These are phyloP conservation scores for Crepidodera aurea DNA, from an alignment of 2,888 invertebrate species.

Conservation along the genomic window DNA sequence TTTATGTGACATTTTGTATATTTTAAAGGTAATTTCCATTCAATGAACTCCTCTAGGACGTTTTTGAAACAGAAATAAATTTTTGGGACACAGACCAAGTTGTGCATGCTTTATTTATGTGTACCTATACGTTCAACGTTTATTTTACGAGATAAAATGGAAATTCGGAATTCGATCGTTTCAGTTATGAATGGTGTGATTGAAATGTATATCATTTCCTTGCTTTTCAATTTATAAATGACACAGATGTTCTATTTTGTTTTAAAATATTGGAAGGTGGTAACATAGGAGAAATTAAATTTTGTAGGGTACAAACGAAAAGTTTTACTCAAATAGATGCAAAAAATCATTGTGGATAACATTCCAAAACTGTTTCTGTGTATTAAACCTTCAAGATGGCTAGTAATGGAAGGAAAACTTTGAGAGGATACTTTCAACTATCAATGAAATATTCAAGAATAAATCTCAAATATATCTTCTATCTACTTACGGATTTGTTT, in stretches of 20 bases:
- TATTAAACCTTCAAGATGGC: too few species aligned
- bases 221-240: not conserved
- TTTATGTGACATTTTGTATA: not conserved
- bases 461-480: too few species aligned
- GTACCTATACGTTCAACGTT: not conserved
- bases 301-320: too few species aligned
- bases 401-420: too few species aligned
- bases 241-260: not conserved
- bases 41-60: conserved; percentile 18
- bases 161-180: conserved; percentile 5
- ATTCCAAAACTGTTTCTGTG: too few species aligned
- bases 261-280: too few species aligned
- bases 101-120: conserved; percentile 21
- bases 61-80: conserved; percentile 18
- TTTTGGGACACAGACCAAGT: conserved; percentile 8
- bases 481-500: too few species aligned
- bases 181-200: conserved; percentile 11
- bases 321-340: too few species aligned
- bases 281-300: too few species aligned
- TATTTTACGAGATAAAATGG: conserved; percentile 14
- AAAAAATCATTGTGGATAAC: too few species aligned
- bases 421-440: too few species aligned
- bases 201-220: conserved; percentile 9
- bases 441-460: too few species aligned
- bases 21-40: conserved; percentile 15